Evolutionary conservation across 92 coral and sea anemone genomes (phyloP).

Genomic region (Muricea muricata): DNA sequence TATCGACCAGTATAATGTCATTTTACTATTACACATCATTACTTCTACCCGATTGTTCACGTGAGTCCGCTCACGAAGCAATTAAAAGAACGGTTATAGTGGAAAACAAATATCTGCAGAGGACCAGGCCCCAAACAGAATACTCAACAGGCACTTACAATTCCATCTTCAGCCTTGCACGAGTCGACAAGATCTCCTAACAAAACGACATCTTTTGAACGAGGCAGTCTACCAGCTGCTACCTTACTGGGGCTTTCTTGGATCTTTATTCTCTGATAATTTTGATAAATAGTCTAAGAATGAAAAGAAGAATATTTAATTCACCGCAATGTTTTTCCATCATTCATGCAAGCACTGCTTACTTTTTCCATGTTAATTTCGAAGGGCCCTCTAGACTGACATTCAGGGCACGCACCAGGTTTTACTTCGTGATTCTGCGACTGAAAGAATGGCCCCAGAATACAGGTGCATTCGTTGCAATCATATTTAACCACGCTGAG

Average conservation of each 20-base stretch:
- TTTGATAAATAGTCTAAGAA: constrained; percentile 87
- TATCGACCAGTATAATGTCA: no score
- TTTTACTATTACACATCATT: no score
- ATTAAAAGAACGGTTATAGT: no score
- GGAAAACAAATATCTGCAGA: no score
- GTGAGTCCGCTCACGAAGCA: no score
- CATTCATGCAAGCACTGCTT: background rate
- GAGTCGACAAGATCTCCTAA: constrained; percentile 95
- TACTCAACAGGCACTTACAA: constrained; percentile 81
- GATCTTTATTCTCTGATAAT: constrained; percentile 94
- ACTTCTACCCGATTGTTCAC: no score
- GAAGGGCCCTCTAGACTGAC: constrained; percentile 99
- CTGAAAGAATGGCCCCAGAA: constrained; percentile 95
- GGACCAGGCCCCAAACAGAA: background rate
- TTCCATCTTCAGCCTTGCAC: constrained; percentile 98
- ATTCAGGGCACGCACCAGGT: constrained; percentile 97
- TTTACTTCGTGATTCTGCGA: constrained; percentile 89
- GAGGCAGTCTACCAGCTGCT: constrained; percentile 93
- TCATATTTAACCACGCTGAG: constrained; percentile 96
- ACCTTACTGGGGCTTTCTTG: constrained; percentile 99
- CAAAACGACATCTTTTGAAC: constrained; percentile 94
- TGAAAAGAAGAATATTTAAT: background rate
- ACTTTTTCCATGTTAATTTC: constrained; percentile 98
- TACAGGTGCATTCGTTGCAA: constrained; percentile 91
- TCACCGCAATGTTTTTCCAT: no score